Evolutionary conservation across 2,888 invertebrate genomes (phyloP), one percentile per base, ranked within the genome.

Genomic region (Lasioglossum oenotherae): DNA sequence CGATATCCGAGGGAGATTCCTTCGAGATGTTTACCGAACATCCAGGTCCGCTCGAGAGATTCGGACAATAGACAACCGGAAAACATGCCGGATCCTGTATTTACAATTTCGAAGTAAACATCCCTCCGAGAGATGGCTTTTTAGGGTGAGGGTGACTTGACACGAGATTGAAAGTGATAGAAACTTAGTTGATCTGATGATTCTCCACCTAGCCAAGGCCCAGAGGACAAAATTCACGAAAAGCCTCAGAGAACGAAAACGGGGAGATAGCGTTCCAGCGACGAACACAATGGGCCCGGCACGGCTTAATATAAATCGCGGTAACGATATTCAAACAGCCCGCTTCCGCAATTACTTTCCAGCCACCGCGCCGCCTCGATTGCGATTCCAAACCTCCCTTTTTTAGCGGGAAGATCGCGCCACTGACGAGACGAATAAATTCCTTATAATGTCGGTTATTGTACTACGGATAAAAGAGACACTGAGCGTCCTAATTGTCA

Each of bases 291-390:
- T 85, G 80, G 79, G 74, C 69, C 77, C 78, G 74, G 44, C 4
- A 35, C 79, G 80, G 79, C 80, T 87, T 88, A 87, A 88, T 88
- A 87, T 87, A 87, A 88, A 87, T 88, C 88, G 85, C 67, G 60
- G 81, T 80, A 86, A 88, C 87, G 87, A 82, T 86, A 87, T 83
- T 86, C 82, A 80, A 82, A 87, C 82, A 46, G 82, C 82, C 77
- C 86, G 85, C 74, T 84, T 80, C 84, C 84, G 84, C 85, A 85
- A 85, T 85, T 85, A 84, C 84, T 82, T 44, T 67, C 53, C 75
- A 82, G 75, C 73, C 46, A 5, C 12, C 41, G 38, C 38, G 41
- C 10, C 81, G 57, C 67, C 85, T 85, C 85, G 76, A 84, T 84
- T 74, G 80, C 80, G 84, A 80, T 85, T 76, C 85, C 41, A 27